Evolutionary conservation across 1,140 invertebrate species (phyloP), one percentile per base, ranked within the genome.

Genomic region (Periplaneta americana): DNA sequence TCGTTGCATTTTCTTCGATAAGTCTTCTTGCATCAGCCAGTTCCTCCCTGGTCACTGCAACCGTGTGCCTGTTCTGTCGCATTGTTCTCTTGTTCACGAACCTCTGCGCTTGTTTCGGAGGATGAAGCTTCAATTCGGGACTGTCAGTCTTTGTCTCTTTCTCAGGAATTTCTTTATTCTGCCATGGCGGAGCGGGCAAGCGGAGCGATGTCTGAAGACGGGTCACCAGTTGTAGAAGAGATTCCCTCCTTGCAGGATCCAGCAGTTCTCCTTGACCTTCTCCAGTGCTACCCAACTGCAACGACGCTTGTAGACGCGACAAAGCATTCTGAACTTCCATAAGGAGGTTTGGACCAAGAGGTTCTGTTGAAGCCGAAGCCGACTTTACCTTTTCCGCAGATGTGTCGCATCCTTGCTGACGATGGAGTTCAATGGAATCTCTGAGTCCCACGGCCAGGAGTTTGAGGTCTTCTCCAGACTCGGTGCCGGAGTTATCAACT

Each of bases 271-370:
- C 87, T 88, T 89, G 82, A 86, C 90, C 88, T 83, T 88, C 87
- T 36, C 88, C 89, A 35, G 91, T 90, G 35, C 90, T 88, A 34
- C 89, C 88, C 18, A 90, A 89, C 37, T 92, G 91, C 17, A 97
- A 88, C 0, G 94, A 95, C 37, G 91, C 91, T 82, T 94, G 92
- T 17, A 97, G 89, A 80, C 94, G 91, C 32, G 91, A 91, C 6
- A 97, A 88, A 0, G 95, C 95, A 74, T 91, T 92, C 83, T 95
- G 93, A 17, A 97, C 95, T 86, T 97, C 95, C 3, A 91, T 91
- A 33, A 96, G 90, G 0, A 96, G 90, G 15, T 89, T 83, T 22
- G 84, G 37, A 6, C 83, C 83, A 75, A 85, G 22, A 28, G 75
- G 28, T 22, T 79, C 77, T 83, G 75, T 2, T 83, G 83, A 57